Percentiles rank a stretch among this genome's conserved stretches.
Evolutionary conservation across 2,113 vertebrate species (phyloP).

Genomic region (Seriola aureovittata): DNA sequence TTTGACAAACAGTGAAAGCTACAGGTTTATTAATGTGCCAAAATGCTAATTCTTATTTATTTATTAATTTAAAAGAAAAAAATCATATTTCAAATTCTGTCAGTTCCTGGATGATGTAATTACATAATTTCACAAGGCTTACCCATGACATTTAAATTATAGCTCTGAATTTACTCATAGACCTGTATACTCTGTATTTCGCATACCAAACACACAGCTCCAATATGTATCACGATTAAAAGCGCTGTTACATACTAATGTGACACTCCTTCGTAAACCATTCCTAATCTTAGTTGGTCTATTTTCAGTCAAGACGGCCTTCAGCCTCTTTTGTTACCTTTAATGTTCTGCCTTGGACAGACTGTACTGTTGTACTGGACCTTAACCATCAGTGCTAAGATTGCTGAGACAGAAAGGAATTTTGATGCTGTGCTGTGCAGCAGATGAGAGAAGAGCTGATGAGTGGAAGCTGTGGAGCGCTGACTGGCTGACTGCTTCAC

Average conservation of each 20-base stretch:
- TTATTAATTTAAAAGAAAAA: too few species aligned
- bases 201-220: neutral
- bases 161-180: neutral
- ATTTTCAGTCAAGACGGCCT: conserved; percentile 30
- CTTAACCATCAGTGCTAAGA: conserved; percentile 25
- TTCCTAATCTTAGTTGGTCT: conserved; percentile 7
- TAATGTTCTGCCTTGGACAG: conserved; percentile 13
- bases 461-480: conserved; percentile 25
- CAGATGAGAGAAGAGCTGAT: conserved; percentile 41
- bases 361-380: conserved; percentile 39
- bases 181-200: neutral
- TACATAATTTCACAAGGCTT: conserved; percentile 6
- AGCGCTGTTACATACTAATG: neutral
- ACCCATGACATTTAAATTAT: neutral
- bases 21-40: conserved; percentile 1
- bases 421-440: conserved; percentile 25
- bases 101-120: neutral
- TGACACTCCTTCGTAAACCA: neutral
- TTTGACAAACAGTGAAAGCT: neutral
- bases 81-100: conserved; percentile 20
- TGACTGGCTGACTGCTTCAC: conserved; percentile 41
- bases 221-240: neutral
- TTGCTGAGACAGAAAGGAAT: conserved; percentile 33
- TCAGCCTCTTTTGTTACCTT: conserved; percentile 9
- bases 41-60: neutral